Evolutionary conservation across 2,113 vertebrate genomes (phyloP).

Genomic region (Tricholaema leucomelas): DNA sequence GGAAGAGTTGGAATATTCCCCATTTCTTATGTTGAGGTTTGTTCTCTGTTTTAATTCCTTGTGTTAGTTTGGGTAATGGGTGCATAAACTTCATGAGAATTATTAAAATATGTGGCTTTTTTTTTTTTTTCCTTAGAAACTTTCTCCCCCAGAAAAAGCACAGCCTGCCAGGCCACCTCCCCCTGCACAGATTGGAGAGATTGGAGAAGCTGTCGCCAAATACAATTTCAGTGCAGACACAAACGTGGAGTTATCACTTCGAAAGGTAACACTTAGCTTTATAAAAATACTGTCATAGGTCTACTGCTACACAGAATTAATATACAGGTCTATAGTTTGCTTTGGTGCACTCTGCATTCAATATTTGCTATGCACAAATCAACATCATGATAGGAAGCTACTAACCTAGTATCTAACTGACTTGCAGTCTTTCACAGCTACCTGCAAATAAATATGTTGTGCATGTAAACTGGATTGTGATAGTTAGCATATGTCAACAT

Average conservation of each 20-base stretch:
- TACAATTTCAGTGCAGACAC: slow-evolving; percentile 97
- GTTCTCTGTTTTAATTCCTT: slow-evolving; percentile 24
- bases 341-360: background rate
- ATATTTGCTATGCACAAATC: background rate
- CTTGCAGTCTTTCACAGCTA: background rate
- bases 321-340: background rate
- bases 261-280: slow-evolving; percentile 81
- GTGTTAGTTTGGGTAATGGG: background rate
- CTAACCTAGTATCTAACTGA: background rate
- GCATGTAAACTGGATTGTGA: background rate
- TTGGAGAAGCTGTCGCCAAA: slow-evolving; percentile 94
- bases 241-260: slow-evolving; percentile 93
- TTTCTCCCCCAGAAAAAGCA: slow-evolving; percentile 86
- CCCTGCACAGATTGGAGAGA: slow-evolving; percentile 90
- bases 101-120: background rate
- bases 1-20: slow-evolving; percentile 95
- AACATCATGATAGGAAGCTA: background rate
- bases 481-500: background rate
- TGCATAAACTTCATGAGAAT: background rate
- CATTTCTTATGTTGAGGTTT: slow-evolving; percentile 95
- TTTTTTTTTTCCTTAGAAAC: slow-evolving; percentile 77
- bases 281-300: background rate
- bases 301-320: background rate
- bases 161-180: slow-evolving; percentile 94
- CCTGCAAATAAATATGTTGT: background rate